Evolutionary conservation across 2,113 vertebrate genomes (phyloP).

Genomic region (Epinephelus cyanopodus): DNA sequence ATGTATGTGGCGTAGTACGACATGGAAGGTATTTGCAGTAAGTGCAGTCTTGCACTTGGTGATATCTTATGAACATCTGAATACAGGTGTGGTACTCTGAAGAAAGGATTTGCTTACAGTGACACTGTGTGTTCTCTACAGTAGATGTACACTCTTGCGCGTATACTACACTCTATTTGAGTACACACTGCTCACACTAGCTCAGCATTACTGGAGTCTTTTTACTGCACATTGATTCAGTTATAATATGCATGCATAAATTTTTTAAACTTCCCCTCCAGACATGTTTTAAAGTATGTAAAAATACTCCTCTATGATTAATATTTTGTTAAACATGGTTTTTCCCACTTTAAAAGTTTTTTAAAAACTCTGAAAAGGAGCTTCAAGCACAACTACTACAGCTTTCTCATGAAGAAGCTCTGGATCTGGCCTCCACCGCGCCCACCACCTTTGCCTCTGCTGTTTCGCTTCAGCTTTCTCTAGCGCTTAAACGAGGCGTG

Average conservation of each 20-base stretch:
- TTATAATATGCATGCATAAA: slow-evolving; percentile 20
- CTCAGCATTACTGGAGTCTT: background rate
- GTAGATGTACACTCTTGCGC: background rate
- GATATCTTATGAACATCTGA: background rate
- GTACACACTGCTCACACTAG: background rate
- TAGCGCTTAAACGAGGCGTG: too few species aligned
- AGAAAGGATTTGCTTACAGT: slow-evolving; percentile 15
- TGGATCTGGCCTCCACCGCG: too few species aligned
- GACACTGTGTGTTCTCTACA: background rate
- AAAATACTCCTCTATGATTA: too few species aligned
- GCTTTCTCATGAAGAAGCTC: too few species aligned
- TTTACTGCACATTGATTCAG: background rate
- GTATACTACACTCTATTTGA: background rate
- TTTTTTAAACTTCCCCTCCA: background rate
- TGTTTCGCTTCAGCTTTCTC: too few species aligned
- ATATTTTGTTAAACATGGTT: too few species aligned
- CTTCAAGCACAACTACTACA: too few species aligned
- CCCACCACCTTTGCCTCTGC: too few species aligned
- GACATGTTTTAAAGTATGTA: too few species aligned
- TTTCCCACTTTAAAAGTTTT: too few species aligned
- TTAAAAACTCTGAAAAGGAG: too few species aligned
- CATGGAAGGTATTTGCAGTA: background rate
- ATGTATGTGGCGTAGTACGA: background rate
- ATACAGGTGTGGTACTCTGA: background rate
- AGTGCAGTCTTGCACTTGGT: background rate